A percentile compares a stretch with the other conserved stretches of the same genome.
Evolutionary conservation across 1,140 invertebrate genomes (phyloP).

Genomic region (Prorops nasuta): DNA sequence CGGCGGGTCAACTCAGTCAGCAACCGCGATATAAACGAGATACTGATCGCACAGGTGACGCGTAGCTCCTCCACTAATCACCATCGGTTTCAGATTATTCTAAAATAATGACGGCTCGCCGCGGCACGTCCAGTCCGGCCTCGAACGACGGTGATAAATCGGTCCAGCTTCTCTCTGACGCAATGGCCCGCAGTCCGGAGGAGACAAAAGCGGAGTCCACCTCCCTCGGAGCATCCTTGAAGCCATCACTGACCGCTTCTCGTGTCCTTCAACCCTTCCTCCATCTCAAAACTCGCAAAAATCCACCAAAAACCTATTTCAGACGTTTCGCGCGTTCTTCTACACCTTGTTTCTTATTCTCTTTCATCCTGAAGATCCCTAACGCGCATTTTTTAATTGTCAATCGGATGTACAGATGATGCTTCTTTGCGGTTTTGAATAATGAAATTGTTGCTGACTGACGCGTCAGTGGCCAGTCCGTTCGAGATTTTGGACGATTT

Average conservation of each 20-base stretch:
- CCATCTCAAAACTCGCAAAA: no score
- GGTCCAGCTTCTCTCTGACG: slow-evolving; percentile 4
- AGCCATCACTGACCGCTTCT: background rate
- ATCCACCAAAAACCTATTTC: no score
- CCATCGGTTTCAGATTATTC: slow-evolving; percentile 59
- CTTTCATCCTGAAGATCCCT: background rate
- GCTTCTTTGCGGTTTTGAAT: background rate
- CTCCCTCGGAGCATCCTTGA: background rate
- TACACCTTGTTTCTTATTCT: no score
- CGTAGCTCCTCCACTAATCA: slow-evolving; percentile 51
- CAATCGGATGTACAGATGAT: background rate
- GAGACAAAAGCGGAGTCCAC: no score
- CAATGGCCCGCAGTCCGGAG: no score
- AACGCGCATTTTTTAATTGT: background rate
- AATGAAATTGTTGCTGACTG: background rate
- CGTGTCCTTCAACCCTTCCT: background rate
- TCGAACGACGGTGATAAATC: slow-evolving; percentile 38
- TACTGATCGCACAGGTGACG: slow-evolving; percentile 47
- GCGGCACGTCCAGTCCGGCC: slow-evolving; percentile 16
- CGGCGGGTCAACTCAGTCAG: slow-evolving; percentile 20
- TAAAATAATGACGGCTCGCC: slow-evolving; percentile 54
- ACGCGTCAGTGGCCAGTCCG: no score
- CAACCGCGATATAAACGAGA: slow-evolving; percentile 38
- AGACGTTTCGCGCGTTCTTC: no score
- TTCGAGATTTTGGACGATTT: no score